Conservation (phyloP, 1,140 invertebrate species). For the Gryllus bimaculatus region DNA sequence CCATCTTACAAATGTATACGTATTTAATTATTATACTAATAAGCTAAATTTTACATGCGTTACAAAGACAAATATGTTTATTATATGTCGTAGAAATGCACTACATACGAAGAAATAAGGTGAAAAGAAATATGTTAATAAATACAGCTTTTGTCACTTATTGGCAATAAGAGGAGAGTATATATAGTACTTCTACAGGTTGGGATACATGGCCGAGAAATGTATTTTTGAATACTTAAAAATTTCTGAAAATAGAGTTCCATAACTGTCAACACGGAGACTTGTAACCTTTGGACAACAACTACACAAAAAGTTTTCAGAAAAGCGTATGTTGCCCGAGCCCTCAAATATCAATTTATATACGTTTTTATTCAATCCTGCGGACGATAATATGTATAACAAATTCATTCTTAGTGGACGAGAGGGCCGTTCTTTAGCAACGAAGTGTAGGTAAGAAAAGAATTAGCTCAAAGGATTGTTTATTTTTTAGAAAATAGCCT, state of each 20-base stretch:
- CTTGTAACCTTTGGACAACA: background rate
- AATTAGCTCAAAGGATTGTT: background rate
- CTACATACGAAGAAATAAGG: background rate
- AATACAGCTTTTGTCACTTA: background rate
- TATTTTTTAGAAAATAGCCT: background rate
- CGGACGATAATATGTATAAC: background rate
- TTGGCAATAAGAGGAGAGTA: background rate
- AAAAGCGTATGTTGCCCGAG: background rate
- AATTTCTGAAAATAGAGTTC: background rate
- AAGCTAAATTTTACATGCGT: background rate
- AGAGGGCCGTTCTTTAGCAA: background rate
- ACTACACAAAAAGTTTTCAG: background rate
- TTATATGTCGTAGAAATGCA: background rate
- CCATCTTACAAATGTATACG: conserved; percentile 4
- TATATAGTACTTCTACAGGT: background rate
- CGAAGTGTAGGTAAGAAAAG: background rate
- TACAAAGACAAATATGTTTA: background rate
- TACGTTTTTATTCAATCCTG: background rate
- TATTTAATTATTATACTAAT: background rate
- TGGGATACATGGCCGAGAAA: background rate
- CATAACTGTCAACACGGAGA: background rate
- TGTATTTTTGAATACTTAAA: background rate
- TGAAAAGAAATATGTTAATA: background rate
- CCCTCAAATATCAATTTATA: background rate
- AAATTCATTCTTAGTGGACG: background rate